A percentile compares a stretch with the other conserved stretches of the same genome.
Conservation (phyloP, 2,888 invertebrate genomes). For the Conistra vaccinii region DNA sequence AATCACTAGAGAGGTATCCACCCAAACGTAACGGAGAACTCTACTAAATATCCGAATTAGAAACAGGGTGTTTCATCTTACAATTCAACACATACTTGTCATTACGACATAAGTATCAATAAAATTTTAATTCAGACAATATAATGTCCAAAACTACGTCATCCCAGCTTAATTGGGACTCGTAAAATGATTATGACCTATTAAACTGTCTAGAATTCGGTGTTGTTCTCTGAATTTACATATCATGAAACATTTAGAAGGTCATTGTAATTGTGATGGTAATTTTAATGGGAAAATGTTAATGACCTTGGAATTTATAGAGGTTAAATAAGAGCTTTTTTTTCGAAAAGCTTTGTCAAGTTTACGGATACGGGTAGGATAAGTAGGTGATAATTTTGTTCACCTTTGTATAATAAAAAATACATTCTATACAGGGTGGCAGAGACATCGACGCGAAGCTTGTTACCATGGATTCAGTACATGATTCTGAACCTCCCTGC, state of each 20-base stretch:
- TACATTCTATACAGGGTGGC: too few species aligned
- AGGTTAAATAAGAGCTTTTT: not conserved
- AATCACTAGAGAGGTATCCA: not conserved
- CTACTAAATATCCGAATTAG: constrained; percentile 17
- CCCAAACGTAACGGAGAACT: not conserved
- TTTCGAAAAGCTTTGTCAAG: not conserved
- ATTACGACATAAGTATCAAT: constrained; percentile 56
- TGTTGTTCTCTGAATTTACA: constrained; percentile 64
- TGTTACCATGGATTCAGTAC: too few species aligned
- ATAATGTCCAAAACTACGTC: constrained; percentile 66
- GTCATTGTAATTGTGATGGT: constrained; percentile 32
- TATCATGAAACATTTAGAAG: constrained; percentile 50
- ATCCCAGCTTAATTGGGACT: constrained; percentile 69
- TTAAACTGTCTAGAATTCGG: constrained; percentile 73
- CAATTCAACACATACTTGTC: constrained; percentile 37
- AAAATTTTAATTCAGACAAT: constrained; percentile 64
- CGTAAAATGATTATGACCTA: constrained; percentile 76
- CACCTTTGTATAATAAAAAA: not conserved
- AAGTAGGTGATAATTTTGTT: not conserved
- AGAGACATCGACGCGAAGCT: too few species aligned
- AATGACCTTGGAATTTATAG: constrained; percentile 41
- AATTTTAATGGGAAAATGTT: constrained; percentile 38
- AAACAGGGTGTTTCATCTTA: constrained; percentile 45
- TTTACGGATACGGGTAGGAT: not conserved
- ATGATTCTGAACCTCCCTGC: too few species aligned